These are phyloP conservation scores for Bubo bubo DNA, from an alignment of 2,113 vertebrate species.

Conservation along the genomic window DNA sequence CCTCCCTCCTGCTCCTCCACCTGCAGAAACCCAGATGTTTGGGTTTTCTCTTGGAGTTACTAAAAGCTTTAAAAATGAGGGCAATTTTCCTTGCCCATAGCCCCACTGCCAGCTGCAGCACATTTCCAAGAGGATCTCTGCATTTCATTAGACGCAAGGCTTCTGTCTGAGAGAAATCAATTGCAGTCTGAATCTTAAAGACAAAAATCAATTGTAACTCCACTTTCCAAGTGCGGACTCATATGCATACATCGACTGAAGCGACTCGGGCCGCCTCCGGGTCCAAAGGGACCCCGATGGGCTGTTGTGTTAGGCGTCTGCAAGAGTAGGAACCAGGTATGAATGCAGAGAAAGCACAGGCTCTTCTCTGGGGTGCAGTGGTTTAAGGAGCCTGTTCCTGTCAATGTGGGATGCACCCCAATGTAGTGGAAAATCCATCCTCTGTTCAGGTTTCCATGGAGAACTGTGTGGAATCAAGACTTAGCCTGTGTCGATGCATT, in stretches of 20 bases:
- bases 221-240: neutral
- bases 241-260: neutral
- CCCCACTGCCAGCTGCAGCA: neutral
- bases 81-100: neutral
- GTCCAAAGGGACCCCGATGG: neutral
- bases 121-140: neutral
- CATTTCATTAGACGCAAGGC: neutral
- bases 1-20: neutral
- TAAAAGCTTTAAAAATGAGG: neutral
- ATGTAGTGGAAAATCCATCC: neutral
- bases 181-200: neutral
- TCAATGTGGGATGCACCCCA: neutral
- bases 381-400: neutral
- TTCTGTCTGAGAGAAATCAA: neutral
- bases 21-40: neutral
- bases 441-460: neutral
- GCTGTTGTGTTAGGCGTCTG: neutral
- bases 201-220: neutral
- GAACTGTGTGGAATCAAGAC: neutral
- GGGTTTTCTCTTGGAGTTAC: neutral
- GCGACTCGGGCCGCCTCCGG: neutral
- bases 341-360: neutral
- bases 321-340: neutral
- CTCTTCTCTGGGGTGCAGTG: neutral
- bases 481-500: accelerated